Conservation (phyloP, 2,797 vertebrate species). For the Australoheros facetus region DNA sequence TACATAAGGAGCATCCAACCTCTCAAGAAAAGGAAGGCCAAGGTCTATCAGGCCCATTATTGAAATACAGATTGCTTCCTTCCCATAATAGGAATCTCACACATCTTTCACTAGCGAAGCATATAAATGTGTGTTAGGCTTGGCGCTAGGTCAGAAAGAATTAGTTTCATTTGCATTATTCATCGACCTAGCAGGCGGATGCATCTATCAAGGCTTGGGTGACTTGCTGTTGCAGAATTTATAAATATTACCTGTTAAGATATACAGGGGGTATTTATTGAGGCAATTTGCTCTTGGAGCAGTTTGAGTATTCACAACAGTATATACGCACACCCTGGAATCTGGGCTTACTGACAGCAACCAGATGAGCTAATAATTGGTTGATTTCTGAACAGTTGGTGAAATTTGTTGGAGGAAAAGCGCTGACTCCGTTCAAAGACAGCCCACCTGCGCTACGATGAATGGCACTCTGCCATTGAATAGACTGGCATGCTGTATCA, state of each 20-base stretch:
- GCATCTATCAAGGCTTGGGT: slow-evolving; percentile 68
- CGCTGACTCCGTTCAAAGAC: slow-evolving; percentile 49
- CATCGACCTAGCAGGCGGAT: slow-evolving; percentile 64
- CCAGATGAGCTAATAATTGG: slow-evolving; percentile 62
- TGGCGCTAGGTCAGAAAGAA: slow-evolving; percentile 66
- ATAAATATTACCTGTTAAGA: slow-evolving; percentile 70
- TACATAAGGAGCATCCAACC: slow-evolving; percentile 33
- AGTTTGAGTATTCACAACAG: slow-evolving; percentile 45
- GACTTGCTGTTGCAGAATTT: slow-evolving; percentile 64
- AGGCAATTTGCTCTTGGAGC: slow-evolving; percentile 64
- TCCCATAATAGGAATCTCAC: slow-evolving; percentile 63
- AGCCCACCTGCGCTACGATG: slow-evolving; percentile 19
- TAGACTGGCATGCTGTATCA: slow-evolving; percentile 43
- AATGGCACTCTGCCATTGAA: slow-evolving; percentile 37
- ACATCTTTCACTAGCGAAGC: slow-evolving; percentile 61
- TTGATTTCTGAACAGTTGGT: slow-evolving; percentile 54
- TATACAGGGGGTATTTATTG: slow-evolving; percentile 62
- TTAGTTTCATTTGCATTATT: slow-evolving; percentile 78
- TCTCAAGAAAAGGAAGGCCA: slow-evolving; percentile 40
- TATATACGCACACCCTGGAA: slow-evolving; percentile 25
- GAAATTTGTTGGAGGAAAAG: slow-evolving; percentile 36
- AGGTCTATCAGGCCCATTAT: slow-evolving; percentile 55
- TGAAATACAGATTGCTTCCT: slow-evolving; percentile 66
- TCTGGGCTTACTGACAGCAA: slow-evolving; percentile 39
- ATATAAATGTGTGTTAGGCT: slow-evolving; percentile 66